A percentile compares a stretch with the other conserved stretches of the same genome.
phyloP scores from a whole-genome alignment of 2,888 invertebrate species.

The Erpobdella octoculata region DNA sequence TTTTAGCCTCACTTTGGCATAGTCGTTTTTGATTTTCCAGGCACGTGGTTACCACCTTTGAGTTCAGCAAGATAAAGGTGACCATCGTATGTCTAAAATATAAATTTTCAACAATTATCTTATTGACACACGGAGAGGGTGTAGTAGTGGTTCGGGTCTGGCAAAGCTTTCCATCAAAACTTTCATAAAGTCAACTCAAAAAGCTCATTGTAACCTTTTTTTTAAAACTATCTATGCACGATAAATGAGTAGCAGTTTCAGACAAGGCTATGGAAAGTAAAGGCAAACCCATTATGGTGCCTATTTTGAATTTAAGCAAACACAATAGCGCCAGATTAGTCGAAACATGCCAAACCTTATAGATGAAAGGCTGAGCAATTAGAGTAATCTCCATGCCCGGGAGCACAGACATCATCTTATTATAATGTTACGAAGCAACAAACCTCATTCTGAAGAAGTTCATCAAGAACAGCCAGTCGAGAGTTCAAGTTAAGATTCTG shows the following conservation, averaged over 20 bases:
- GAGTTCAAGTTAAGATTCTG: slow-evolving; percentile 55
- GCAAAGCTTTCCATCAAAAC: no score
- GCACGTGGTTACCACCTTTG: not conserved
- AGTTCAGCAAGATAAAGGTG: slow-evolving; percentile 21
- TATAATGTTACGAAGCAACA: not conserved
- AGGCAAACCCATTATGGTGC: no score
- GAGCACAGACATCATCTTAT: not conserved
- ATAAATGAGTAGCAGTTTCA: no score
- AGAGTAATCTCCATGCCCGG: no score
- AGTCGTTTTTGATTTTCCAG: slow-evolving; percentile 15
- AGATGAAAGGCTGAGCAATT: not conserved
- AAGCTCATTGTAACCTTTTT: no score
- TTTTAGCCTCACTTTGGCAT: slow-evolving; percentile 26
- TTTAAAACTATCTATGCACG: no score
- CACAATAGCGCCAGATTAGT: not conserved
- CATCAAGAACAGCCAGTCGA: slow-evolving; percentile 54
- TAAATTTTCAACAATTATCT: no score
- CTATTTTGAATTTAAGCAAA: not conserved
- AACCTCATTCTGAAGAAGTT: not conserved
- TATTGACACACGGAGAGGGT: no score
- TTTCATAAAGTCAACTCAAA: no score
- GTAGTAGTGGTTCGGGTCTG: no score
- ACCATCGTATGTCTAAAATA: not conserved
- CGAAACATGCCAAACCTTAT: not conserved
- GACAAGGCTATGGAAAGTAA: no score